Percentiles rank a stretch among this genome's conserved stretches.
Evolutionary conservation across 2,113 vertebrate genomes (phyloP).

Genomic region (Ageneiosus marmoratus): DNA sequence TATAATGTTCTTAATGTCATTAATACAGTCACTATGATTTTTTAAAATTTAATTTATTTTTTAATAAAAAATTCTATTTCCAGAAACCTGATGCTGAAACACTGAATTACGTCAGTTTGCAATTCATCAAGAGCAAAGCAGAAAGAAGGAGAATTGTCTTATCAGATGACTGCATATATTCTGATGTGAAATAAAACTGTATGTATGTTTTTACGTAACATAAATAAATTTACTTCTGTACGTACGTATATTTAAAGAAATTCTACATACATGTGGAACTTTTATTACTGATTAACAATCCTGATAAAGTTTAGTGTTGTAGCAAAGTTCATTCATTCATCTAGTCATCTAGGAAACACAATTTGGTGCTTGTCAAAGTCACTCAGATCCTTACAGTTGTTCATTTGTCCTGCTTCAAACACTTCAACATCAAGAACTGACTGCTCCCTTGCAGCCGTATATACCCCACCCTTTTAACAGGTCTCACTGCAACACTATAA

Average conservation of each 20-base stretch:
- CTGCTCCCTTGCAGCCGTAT: no score
- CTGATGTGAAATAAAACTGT: background rate
- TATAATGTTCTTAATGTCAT: background rate
- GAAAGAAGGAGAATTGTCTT: background rate
- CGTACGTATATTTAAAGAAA: background rate
- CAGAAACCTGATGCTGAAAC: background rate
- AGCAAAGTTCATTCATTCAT: no score
- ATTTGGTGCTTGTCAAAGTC: no score
- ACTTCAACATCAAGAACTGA: no score
- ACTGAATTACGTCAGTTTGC: background rate
- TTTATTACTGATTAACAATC: background rate
- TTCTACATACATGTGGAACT: background rate
- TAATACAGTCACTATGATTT: background rate
- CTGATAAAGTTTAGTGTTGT: no score
- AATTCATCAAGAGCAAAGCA: background rate
- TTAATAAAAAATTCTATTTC: background rate
- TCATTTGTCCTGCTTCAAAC: no score
- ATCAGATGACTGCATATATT: background rate
- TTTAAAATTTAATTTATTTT: background rate
- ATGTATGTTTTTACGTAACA: background rate
- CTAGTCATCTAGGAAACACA: no score
- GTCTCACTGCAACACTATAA: no score
- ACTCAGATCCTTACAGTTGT: no score
- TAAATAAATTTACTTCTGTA: background rate
- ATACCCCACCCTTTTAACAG: no score